Base-by-base conservation (phyloP, 2,888 invertebrate species). In the Drosophila mayaguana region DNA sequence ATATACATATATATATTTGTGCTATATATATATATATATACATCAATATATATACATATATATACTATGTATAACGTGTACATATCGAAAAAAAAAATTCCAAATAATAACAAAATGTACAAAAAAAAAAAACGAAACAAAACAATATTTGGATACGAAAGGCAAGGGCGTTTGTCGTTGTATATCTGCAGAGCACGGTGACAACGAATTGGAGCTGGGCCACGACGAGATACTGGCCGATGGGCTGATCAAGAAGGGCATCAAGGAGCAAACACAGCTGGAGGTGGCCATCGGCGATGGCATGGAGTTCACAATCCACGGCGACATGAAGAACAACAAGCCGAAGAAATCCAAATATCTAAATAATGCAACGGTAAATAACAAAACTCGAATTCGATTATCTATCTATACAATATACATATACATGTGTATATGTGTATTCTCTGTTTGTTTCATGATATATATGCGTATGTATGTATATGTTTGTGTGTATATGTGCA, bases 221-320 rank as follows among this genome's bases (percentile, higher is more conserved):
- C 94, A 94, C 53, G 95, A 95, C 89, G 95, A 96, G 92, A 95
- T 96, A 89, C 94, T 97, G 89, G 96, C 96, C 75, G 97, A 97
- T 93, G 96, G 97, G 63, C 95, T 97, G 83, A 95, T 97, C 89
- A 96, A 96, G 93, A 96, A 96, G 92, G 97, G 97, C 91, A 97
- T 97, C 93, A 97, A 97, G 93, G 96, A 96, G 90, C 96, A 97
- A 94, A 97, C 97, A 91, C 96, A 97, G 93, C 94, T 97, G 81
- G 97, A 98, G 94, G 97, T 97, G 78, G 97, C 97, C 74, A 97
- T 97, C 90, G 97, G 97, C 54, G 97, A 97, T 92, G 97, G 97
- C 81, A 97, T 97, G 96, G 97, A 97, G 93, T 97, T 97, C 91
- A 97, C 97, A 59, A 97, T 97, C 94, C 97, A 97, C 93, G 97